phyloP scores from a whole-genome alignment of 2,797 vertebrate genomes.

The Discoglossus pictus region DNA sequence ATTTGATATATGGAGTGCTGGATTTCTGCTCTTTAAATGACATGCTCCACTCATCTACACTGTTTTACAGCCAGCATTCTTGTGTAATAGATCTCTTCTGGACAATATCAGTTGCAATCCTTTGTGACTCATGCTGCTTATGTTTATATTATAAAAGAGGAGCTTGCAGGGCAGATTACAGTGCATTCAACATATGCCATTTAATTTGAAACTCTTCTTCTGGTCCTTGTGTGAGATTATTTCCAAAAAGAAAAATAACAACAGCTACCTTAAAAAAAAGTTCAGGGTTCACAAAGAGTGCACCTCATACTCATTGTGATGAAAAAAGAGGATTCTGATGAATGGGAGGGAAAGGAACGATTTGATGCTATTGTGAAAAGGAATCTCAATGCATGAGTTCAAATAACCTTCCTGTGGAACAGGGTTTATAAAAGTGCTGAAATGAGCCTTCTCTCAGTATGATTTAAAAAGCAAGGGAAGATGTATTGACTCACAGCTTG shows the following conservation, averaged over 20 bases:
- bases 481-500: background rate
- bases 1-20: background rate
- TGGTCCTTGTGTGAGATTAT: constrained; percentile 19
- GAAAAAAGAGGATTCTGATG: constrained; percentile 29
- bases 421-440: constrained; percentile 1
- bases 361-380: constrained; percentile 21
- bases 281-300: constrained; percentile 34
- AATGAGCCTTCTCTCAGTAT: background rate
- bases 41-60: constrained; percentile 22
- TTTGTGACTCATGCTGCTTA: constrained; percentile 24
- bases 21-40: constrained; percentile 1
- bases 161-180: background rate
- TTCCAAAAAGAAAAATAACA: constrained; percentile 24
- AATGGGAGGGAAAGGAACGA: constrained; percentile 6
- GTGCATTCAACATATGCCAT: constrained; percentile 7
- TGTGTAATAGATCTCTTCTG: constrained; percentile 18
- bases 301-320: constrained; percentile 25
- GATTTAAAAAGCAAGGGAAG: background rate
- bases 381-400: constrained; percentile 5
- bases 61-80: constrained; percentile 22
- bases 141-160: constrained; percentile 29
- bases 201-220: constrained; percentile 9
- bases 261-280: constrained; percentile 18
- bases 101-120: constrained; percentile 22
- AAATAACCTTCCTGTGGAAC: constrained; percentile 21